Conservation (phyloP, 1,140 invertebrate genomes). For the Bombyx mori region ASM3026992v2 NC_085116.1:3144501-3145000, state of each 20-base stretch:
- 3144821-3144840: too few species aligned
- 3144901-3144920: too few species aligned
- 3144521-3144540: too few species aligned
- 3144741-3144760: constrained; percentile 88
- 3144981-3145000: too few species aligned
- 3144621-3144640: constrained; percentile 82
- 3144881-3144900: too few species aligned
- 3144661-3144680: constrained; percentile 80
- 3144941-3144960: too few species aligned
- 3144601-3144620: constrained; percentile 84
- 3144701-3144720: constrained; percentile 81
- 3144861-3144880: too few species aligned
- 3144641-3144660: constrained; percentile 76
- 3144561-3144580: constrained; percentile 74
- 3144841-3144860: too few species aligned
- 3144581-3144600: constrained; percentile 82
- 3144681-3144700: constrained; percentile 81
- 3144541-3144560: background rate
- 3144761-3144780: constrained; percentile 47
- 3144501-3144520: too few species aligned
- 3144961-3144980: too few species aligned
- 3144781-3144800: constrained; percentile 33
- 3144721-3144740: constrained; percentile 89
- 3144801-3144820: too few species aligned
- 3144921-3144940: too few species aligned